Evolutionary conservation across 2,113 vertebrate species (phyloP).

Genomic region (Hippolais icterina): DNA sequence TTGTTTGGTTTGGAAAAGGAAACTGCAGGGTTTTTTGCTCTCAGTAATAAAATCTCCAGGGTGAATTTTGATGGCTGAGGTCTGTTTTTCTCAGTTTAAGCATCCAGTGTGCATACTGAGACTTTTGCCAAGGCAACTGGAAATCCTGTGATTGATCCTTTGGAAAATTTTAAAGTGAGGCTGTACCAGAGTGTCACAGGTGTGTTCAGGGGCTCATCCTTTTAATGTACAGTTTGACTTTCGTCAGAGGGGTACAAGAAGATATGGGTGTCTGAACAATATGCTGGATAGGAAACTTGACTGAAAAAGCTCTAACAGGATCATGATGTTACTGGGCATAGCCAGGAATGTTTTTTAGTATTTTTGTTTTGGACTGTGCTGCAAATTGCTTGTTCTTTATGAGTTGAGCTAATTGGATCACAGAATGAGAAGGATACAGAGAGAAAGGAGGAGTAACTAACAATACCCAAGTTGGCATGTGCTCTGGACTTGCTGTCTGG

Average conservation of each 20-base stretch:
- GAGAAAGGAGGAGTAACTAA: not conserved
- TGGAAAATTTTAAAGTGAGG: not conserved
- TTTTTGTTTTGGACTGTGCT: not conserved
- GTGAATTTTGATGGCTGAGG: not conserved
- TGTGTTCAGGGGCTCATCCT: not conserved
- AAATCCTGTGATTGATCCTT: not conserved
- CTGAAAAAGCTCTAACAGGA: not conserved
- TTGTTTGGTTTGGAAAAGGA: conserved; percentile 26
- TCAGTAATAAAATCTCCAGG: not conserved
- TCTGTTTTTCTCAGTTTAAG: not conserved
- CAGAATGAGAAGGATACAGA: not conserved
- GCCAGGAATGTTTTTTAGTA: not conserved
- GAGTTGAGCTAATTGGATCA: not conserved
- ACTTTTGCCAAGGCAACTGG: not conserved
- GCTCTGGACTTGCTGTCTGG: not conserved
- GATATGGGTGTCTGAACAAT: not conserved
- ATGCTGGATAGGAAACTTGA: not conserved
- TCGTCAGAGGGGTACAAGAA: not conserved
- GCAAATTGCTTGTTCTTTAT: not conserved
- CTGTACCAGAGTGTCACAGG: not conserved
- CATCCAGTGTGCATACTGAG: not conserved
- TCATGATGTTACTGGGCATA: not conserved
- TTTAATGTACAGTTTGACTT: not conserved
- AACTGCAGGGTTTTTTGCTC: not conserved
- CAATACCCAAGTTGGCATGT: not conserved